These are phyloP conservation scores for Steinernema scapterisci DNA, from an alignment of 2,888 invertebrate species.

Conservation along the genomic window DNA sequence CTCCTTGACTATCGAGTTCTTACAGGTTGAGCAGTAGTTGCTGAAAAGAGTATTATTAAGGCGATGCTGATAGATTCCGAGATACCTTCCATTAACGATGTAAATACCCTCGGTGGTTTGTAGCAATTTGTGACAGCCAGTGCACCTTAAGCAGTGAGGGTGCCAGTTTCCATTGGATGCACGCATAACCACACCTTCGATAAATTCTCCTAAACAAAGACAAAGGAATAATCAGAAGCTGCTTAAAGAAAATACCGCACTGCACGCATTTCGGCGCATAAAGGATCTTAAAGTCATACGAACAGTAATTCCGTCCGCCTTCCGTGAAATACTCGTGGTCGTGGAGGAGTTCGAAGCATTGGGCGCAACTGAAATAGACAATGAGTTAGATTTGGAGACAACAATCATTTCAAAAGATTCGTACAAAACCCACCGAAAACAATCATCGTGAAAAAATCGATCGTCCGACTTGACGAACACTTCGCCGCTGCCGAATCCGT, in stretches of 20 bases:
- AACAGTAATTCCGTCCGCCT: constrained; percentile 19
- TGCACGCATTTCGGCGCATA: constrained; percentile 23
- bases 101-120: constrained; percentile 18
- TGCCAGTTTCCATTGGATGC: constrained; percentile 18
- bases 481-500: constrained; percentile 17
- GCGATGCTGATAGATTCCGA: not conserved
- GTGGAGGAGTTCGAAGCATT: constrained; percentile 24
- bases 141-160: constrained; percentile 2
- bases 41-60: not conserved
- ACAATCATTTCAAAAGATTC: not conserved
- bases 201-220: constrained; percentile 11
- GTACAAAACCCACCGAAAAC: constrained; percentile 8
- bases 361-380: not conserved
- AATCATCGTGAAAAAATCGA: constrained; percentile 24
- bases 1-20: not conserved
- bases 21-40: constrained; percentile 15
- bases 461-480: constrained; percentile 24
- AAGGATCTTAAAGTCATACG: constrained; percentile 9
- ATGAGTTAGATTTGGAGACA: too few relatives aligned
- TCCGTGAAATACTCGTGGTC: not conserved
- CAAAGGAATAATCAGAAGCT: not conserved
- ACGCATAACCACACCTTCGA: constrained; percentile 5
- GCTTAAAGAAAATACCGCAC: not conserved
- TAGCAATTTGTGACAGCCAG: not conserved
- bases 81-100: constrained; percentile 25